Evolutionary conservation across 2,113 vertebrate genomes (phyloP), one percentile per base, ranked within the genome.

Genomic region (Bostrychus sinensis): DNA sequence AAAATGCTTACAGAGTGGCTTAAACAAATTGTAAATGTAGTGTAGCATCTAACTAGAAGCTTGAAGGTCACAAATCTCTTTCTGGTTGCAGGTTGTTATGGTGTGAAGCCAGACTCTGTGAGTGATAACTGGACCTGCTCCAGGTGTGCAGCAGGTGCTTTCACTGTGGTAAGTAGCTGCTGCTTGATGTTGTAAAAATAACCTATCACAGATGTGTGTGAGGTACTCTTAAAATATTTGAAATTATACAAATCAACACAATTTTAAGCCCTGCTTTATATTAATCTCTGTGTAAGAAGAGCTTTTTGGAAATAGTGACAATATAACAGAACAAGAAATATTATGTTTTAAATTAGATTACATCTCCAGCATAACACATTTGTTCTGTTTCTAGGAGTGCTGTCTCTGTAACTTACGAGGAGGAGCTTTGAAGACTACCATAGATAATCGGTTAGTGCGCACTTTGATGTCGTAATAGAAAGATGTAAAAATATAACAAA

Each of bases 401-500:
- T 98, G 96, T 65, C 90, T 99, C 56, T 99, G 97, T 71, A 96
- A 95, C 81, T 88, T 98, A 67, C 90, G 96, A 54, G 97, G 97
- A 70, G 97, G 97, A 61, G 97, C 97, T 37, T 88, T 99, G 59
- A 95, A 98, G 83, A 92, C 66, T 41, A 98, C 97, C 10, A 94
- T 93, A 0, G 96, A 99, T 60, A 88, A 92, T 62, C 91, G 95
- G 97, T 98, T 42, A 68, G 79, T 84, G n/a, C 8, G 16, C 17
- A 7, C 4, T n/a, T n/a, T n/a, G n/a, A n/a, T n/a, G n/a, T 46
- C 32, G 1, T 34, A 34, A 34, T 1, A 34, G 41, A 19, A 25
- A 19, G 11, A 14, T 39, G 19, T 53, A n/a, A 5, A 7, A 54
- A 46, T 23, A 46, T 4, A 23, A 17, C 5, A 19, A 42, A 23